phyloP scores from a whole-genome alignment of 2,888 invertebrate species.

The Ametastegia equiseti region DNA sequence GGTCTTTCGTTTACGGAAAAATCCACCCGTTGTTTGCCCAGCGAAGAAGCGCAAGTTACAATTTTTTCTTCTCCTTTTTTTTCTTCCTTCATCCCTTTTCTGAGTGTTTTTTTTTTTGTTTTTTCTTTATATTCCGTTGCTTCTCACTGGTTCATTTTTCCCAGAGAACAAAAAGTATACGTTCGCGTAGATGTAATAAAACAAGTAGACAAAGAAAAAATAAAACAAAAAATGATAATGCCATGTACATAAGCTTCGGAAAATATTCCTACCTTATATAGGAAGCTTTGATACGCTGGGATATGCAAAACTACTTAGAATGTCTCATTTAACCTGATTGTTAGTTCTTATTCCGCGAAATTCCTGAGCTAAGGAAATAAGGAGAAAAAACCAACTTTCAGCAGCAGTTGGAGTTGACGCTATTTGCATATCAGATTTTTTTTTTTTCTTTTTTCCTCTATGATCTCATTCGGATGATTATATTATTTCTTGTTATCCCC shows the following conservation, averaged over 20 bases:
- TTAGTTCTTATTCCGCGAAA: slow-evolving; percentile 1
- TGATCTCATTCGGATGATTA: neutral
- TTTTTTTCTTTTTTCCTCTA: neutral
- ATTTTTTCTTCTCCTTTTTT: slow-evolving; percentile 32
- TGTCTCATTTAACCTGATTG: slow-evolving; percentile 27
- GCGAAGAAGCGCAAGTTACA: slow-evolving; percentile 23
- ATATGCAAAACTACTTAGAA: slow-evolving; percentile 25
- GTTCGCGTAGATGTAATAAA: neutral
- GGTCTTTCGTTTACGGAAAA: neutral
- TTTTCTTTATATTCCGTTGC: neutral
- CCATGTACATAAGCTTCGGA: neutral
- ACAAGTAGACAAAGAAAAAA: neutral
- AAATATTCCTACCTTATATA: neutral
- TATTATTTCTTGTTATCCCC: no score
- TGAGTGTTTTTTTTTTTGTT: neutral
- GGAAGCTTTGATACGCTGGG: neutral
- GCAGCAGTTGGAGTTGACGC: slow-evolving; percentile 47
- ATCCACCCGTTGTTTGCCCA: neutral
- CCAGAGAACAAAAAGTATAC: neutral
- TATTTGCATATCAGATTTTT: slow-evolving; percentile 69
- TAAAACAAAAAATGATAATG: neutral
- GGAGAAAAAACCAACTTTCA: slow-evolving; percentile 55
- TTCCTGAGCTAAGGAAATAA: slow-evolving; percentile 53
- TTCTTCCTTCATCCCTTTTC: slow-evolving; percentile 47
- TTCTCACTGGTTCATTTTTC: neutral